Percentiles rank a stretch among this genome's conserved stretches.
Evolutionary conservation across 2,797 vertebrate species (phyloP).

Genomic region (Anolis apletophallus): DNA sequence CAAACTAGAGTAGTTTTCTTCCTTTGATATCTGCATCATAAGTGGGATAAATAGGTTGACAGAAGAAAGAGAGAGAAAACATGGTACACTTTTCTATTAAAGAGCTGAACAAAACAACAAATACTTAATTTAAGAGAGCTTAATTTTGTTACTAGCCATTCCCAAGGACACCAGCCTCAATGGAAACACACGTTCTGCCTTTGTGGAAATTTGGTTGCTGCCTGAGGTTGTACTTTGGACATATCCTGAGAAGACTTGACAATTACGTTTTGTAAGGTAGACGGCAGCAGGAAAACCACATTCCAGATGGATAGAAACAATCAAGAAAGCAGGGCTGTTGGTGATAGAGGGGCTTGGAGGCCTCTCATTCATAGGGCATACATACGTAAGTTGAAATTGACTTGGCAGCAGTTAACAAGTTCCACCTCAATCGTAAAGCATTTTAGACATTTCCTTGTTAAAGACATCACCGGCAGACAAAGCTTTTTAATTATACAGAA

Average conservation of each 20-base stretch:
- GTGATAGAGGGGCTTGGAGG: too few species aligned
- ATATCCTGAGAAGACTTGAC: too few species aligned
- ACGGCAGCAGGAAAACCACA: too few species aligned
- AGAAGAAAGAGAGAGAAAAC: conserved; percentile 62
- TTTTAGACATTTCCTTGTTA: conserved; percentile 64
- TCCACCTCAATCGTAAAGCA: conserved; percentile 60
- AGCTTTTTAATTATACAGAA: conserved; percentile 46
- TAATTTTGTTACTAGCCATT: conserved; percentile 57
- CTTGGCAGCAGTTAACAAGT: conserved; percentile 34
- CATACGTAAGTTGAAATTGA: too few species aligned
- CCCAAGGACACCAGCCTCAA: conserved; percentile 56
- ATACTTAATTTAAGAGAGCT: conserved; percentile 44
- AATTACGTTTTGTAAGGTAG: too few species aligned
- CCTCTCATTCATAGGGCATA: too few species aligned
- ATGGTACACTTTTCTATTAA: conserved; percentile 48
- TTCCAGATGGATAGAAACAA: too few species aligned
- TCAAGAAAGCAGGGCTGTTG: too few species aligned
- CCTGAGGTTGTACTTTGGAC: conserved; percentile 26
- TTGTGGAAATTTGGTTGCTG: conserved; percentile 50
- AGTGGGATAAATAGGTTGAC: conserved; percentile 61
- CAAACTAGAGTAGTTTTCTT: conserved; percentile 58
- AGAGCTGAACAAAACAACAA: conserved; percentile 57
- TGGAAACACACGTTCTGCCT: conserved; percentile 53
- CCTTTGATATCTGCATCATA: conserved; percentile 66
- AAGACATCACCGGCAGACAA: conserved; percentile 65